Percentiles rank a stretch among this genome's conserved stretches.
Evolutionary conservation across 2,797 vertebrate species (phyloP).

Genomic region (Notoglanidium macrostoma): DNA sequence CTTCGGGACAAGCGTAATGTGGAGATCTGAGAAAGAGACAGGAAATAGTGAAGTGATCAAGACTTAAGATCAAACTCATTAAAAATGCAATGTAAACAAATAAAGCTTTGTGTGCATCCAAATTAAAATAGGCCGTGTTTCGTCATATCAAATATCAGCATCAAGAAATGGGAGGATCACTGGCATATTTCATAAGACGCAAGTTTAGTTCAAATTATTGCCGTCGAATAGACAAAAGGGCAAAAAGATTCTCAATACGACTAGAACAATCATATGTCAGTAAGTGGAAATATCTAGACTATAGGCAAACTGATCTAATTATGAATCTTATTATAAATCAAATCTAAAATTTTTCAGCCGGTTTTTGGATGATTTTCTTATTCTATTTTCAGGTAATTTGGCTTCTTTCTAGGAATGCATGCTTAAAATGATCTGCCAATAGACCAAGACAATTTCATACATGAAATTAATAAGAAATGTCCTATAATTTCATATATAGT

Average conservation of each 20-base stretch:
- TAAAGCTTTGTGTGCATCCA: not conserved
- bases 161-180: not conserved
- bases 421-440: not conserved
- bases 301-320: not conserved
- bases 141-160: not conserved
- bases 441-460: not conserved
- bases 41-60: not conserved
- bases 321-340: not conserved
- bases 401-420: not conserved
- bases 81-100: not conserved
- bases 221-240: not conserved
- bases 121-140: not conserved
- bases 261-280: not conserved
- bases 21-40: constrained; percentile 83
- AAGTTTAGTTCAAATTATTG: not conserved
- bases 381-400: not conserved
- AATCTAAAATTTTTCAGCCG: not conserved
- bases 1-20: constrained; percentile 97
- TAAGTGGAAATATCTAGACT: not conserved
- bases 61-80: not conserved
- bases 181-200: not conserved
- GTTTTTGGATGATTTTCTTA: not conserved
- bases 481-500: not conserved
- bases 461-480: not conserved
- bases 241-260: not conserved